phyloP scores from a whole-genome alignment of 2,888 invertebrate species.

The Nomada goodeniana region DNA sequence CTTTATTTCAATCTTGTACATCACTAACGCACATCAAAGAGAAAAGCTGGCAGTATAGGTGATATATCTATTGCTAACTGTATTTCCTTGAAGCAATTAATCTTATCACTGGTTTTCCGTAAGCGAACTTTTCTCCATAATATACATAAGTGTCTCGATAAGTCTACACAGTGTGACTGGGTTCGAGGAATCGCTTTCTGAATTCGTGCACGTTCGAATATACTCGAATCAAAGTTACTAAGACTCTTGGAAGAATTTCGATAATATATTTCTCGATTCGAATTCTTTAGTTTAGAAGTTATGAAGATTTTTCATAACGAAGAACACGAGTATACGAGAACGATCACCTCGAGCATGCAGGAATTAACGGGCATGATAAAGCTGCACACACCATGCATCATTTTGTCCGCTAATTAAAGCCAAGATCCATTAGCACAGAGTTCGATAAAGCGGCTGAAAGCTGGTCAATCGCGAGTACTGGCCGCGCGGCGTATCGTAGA shows the following conservation, averaged over 20 bases:
- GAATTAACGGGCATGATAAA: slow-evolving; percentile 17
- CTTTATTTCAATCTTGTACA: slow-evolving; percentile 14
- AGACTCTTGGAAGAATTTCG: neutral
- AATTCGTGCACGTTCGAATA: slow-evolving; percentile 21
- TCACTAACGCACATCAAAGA: slow-evolving; percentile 26
- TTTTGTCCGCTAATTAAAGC: slow-evolving; percentile 39
- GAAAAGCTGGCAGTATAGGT: slow-evolving; percentile 25
- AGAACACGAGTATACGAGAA: slow-evolving; percentile 22
- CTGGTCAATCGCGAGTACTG: slow-evolving; percentile 32
- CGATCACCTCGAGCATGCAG: slow-evolving; percentile 35
- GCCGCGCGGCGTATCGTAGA: slow-evolving; percentile 5
- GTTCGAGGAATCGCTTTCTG: slow-evolving; percentile 9
- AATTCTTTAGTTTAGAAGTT: neutral
- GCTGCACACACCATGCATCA: slow-evolving; percentile 57
- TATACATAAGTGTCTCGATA: slow-evolving; percentile 18
- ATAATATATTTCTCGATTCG: neutral
- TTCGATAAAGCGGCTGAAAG: slow-evolving; percentile 29
- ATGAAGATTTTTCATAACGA: too few species aligned
- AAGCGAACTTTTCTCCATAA: slow-evolving; percentile 23
- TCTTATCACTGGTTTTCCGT: neutral
- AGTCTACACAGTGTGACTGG: slow-evolving; percentile 7
- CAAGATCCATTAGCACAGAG: slow-evolving; percentile 26
- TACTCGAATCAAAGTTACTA: slow-evolving; percentile 20
- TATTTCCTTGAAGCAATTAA: neutral
- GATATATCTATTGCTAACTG: neutral